Conservation (phyloP, 2,888 invertebrate species). For the Pandemis cinnamomeana region DNA sequence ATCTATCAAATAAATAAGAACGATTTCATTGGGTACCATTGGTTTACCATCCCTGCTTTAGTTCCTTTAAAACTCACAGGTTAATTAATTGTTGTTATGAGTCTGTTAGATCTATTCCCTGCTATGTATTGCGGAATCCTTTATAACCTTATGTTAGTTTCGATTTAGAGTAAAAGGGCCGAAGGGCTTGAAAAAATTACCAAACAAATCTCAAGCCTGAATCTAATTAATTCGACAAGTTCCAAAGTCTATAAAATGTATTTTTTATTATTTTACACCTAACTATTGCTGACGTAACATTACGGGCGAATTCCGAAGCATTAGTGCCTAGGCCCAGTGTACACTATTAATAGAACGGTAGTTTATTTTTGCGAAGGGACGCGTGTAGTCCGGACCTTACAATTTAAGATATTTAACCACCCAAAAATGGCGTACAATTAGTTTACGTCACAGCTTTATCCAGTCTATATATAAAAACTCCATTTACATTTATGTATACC, state of each 20-base stretch:
- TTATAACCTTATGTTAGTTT: constrained; percentile 27
- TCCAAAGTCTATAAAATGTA: constrained; percentile 20
- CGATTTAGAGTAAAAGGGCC: constrained; percentile 22
- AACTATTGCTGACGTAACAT: background rate
- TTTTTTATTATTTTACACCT: constrained; percentile 27
- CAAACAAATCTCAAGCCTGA: constrained; percentile 21
- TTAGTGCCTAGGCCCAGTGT: background rate
- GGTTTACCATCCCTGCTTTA: too few relatives aligned
- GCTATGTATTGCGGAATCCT: constrained; percentile 32
- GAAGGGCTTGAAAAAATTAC: constrained; percentile 24
- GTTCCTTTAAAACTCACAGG: too few relatives aligned
- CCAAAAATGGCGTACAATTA: constrained; percentile 32
- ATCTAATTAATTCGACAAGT: constrained; percentile 19
- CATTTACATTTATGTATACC: constrained; percentile 42
- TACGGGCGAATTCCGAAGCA: background rate
- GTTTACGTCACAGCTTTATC: constrained; percentile 55
- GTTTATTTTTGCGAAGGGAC: background rate
- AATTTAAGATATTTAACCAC: background rate
- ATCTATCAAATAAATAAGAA: too few relatives aligned
- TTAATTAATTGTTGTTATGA: too few relatives aligned
- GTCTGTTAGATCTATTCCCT: background rate
- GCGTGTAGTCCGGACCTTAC: background rate
- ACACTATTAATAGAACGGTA: background rate
- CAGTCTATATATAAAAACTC: constrained; percentile 57
- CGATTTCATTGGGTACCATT: too few relatives aligned